Percentiles rank a stretch among this genome's conserved stretches.
These are phyloP conservation scores for Diprion similis DNA, from an alignment of 1,140 invertebrate genomes.

Conservation along the genomic window DNA sequence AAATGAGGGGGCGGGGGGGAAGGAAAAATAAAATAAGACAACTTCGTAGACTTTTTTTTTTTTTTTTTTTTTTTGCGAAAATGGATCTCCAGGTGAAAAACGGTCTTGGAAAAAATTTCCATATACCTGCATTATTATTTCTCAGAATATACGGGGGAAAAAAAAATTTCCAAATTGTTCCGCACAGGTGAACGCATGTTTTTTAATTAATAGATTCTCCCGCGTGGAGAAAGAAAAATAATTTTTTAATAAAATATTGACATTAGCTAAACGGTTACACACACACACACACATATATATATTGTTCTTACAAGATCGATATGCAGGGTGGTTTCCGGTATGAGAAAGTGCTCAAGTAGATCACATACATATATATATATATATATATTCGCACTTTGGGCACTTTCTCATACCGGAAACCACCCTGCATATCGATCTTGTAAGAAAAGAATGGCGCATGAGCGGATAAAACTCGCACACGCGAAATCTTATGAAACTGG, in stretches of 20 bases:
- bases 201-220: no score
- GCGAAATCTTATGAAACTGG: constrained; percentile 5
- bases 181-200: no score
- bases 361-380: neutral
- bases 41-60: neutral
- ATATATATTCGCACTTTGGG: neutral
- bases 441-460: neutral
- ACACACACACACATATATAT: neutral
- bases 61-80: neutral
- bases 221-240: no score
- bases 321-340: neutral
- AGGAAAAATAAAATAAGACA: neutral
- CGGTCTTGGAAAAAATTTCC: no score
- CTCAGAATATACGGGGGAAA: no score
- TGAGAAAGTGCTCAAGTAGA: neutral
- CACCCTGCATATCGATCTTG: neutral
- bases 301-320: neutral
- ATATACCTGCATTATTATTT: no score
- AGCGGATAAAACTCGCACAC: neutral
- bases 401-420: neutral
- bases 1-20: neutral
- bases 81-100: no score
- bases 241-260: no score
- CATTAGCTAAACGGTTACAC: no score
- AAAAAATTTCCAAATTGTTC: no score